These are phyloP conservation scores for Sclerurus mexicanus DNA, from an alignment of 2,113 vertebrate species.

Conservation along the genomic window DNA sequence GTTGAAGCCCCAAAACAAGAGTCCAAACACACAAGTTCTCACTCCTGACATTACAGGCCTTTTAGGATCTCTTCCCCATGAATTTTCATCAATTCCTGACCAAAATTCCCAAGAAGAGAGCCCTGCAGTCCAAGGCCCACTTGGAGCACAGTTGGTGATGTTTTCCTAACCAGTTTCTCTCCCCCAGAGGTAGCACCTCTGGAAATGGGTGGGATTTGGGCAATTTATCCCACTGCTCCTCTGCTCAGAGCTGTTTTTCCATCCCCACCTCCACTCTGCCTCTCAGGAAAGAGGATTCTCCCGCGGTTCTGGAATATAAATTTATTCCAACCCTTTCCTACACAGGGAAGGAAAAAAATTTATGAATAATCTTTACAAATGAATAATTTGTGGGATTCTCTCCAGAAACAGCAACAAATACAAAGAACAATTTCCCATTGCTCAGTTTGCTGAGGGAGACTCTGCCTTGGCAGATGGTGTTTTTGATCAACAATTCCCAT, in stretches of 20 bases:
- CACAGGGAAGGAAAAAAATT: neutral
- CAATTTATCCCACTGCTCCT: accelerated
- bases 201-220: neutral
- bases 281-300: neutral
- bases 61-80: neutral
- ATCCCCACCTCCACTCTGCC: neutral
- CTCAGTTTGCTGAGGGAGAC: neutral
- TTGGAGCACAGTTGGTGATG: neutral
- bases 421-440: conserved; percentile 3
- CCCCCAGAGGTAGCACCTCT: neutral
- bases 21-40: accelerated
- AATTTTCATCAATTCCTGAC: neutral
- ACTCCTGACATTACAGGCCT: accelerated
- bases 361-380: neutral
- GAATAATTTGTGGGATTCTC: neutral
- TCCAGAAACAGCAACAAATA: conserved; percentile 26
- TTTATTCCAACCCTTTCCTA: neutral
- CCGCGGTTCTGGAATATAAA: neutral
- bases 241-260: neutral
- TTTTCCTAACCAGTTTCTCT: accelerated
- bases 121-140: neutral
- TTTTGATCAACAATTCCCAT: conserved; percentile 42
- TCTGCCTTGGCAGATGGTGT: conserved; percentile 28
- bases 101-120: neutral
- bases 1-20: neutral